Evolutionary conservation across 2,113 vertebrate genomes (phyloP), one percentile per base, ranked within the genome.

Genomic region (Brachionichthys hirsutus): DNA sequence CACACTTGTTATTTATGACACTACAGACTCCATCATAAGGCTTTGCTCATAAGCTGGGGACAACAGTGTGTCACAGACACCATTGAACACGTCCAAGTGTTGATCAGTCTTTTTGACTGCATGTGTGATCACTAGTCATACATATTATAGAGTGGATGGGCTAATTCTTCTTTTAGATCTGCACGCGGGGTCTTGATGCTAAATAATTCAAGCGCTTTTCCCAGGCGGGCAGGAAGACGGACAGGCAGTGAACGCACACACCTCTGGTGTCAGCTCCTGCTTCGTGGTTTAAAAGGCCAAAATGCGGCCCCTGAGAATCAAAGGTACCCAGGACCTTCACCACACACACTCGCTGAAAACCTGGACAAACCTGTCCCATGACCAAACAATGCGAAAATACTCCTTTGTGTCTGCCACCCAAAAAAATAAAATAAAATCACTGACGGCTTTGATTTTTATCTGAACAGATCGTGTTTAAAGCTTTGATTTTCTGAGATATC

Each of bases 141-240:
- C 36, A 38, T 51, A 14, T 19, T 8, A 41, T 43, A 52, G 54
- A 34, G 30, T 47, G 30, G 13, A 20, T 57, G 38, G 57, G 20
- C 16, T 68, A 43, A 78, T 70, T 20, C 52, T 16, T 38, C 56
- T 69, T 61, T 79, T 43, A 72, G 54, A 57, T 77, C 36, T 47
- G 20, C 44, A 54, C 12, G 42, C 6, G 53, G 20, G 57, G 12
- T 14, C 12, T 35, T 12, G 11, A 55, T 30, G 12, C 34, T 50
- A 17, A 46, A 57, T 16, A 34, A 19, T 57, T 49, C 5, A 14
- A 53, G 35, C 16, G 57, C 34, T 70, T 50, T 65, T 36, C 51
- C 64, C 18, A 22, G 34, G 62, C 24, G 9, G 38, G 2, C 13
- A 20, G 52, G 44, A 61, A 9, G 41, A 41, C 19, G 43, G 51